Conservation (phyloP, 1,140 invertebrate genomes). For the Anagrus nilaparvatae region DNA sequence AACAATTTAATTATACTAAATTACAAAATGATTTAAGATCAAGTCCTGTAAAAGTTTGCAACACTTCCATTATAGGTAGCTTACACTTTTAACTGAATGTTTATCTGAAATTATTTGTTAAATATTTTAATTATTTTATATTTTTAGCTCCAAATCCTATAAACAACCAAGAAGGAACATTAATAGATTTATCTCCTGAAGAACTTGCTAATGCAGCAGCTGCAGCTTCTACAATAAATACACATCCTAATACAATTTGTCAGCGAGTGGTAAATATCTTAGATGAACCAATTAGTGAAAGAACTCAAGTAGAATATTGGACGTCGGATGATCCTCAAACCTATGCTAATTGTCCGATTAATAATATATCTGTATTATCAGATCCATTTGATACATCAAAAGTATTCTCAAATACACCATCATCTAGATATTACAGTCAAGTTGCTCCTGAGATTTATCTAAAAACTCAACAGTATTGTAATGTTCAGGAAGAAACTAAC, state of each 20-base stretch:
- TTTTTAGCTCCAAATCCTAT: constrained; percentile 30
- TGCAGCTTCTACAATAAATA: constrained; percentile 15
- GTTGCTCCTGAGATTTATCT: constrained; percentile 32
- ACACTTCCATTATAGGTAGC: constrained; percentile 37
- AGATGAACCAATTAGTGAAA: constrained; percentile 55
- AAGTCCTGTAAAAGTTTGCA: constrained; percentile 40
- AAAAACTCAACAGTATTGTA: constrained; percentile 26
- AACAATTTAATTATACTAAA: constrained; percentile 69
- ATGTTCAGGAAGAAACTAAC: constrained; percentile 20
- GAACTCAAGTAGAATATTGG: constrained; percentile 23
- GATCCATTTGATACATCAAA: constrained; percentile 54
- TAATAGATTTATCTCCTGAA: constrained; percentile 53
- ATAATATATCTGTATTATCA: constrained; percentile 15
- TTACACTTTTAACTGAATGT: no score
- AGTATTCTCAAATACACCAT: constrained; percentile 31
- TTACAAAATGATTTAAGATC: constrained; percentile 53
- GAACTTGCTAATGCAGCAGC: constrained; percentile 31
- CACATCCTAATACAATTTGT: constrained; percentile 19
- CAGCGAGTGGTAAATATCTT: constrained; percentile 50
- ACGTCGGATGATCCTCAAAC: constrained; percentile 25
- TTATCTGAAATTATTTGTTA: no score
- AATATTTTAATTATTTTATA: no score
- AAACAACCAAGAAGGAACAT: constrained; percentile 43
- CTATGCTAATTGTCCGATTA: constrained; percentile 35
- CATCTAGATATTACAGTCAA: constrained; percentile 40